Base-by-base conservation (phyloP, 2,888 invertebrate genomes). In the Caenorhabditis auriculariae region DNA sequence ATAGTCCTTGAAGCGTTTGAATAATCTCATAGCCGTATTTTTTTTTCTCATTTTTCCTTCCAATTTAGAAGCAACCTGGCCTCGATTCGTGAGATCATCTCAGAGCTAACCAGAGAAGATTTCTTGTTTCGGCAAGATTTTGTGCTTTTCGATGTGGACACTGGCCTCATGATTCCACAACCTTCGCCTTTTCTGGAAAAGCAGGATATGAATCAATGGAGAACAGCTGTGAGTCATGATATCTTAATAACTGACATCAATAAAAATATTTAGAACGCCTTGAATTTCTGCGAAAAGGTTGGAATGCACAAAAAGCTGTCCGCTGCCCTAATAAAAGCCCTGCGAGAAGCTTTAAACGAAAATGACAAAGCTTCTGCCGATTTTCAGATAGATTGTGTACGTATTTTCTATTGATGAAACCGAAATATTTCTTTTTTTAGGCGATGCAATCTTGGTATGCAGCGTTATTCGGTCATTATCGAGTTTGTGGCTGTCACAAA, bases 361-460 rank as follows among this genome's bases (percentile, higher is more conserved):
- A 43, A 45, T 27, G 29, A 44, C 15, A 41, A 41, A 4, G 44
- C 48, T 0, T 43, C 44, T 7, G 53, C 58, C 19, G 60, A 54
- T 29, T 23, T 46, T 9, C 42, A 41, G 39, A 41, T 60, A 17
- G 50, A 60, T 41, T 47, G 49, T 27, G 60, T 60, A 23, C 19
- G 23, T 23, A 15, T 37, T 44, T n/a, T 12, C 23, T 23, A 7
- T 15, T 21, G 7, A 19, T 35, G 4, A 12, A 27, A 2, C 17
- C 24, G 27, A 35, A 32, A 5, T 5, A 53, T n/a, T 28, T 29
- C 21, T 35, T 1, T 23, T 47, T 41, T 54, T 27, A 69, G 59
- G 53, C 66, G 21, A 69, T 76, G 60, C 45, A 59, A 12, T 53
- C 37, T 17, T 76, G 68, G 65, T 76, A 75, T 48, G 68, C 76